Evolutionary conservation across 2,888 invertebrate species (phyloP).

Genomic region (Nysson spinosus): DNA sequence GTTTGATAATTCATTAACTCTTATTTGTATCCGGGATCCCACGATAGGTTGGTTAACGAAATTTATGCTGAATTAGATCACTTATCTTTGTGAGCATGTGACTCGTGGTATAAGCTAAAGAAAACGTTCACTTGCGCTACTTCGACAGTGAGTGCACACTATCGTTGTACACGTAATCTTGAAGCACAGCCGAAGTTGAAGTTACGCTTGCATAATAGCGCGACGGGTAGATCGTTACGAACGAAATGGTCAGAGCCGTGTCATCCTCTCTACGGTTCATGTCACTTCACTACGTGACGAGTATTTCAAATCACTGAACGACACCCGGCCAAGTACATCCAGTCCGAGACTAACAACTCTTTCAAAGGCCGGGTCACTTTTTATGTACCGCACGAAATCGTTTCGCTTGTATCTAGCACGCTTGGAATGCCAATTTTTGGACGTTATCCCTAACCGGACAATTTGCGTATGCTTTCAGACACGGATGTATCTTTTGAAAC

Average conservation of each 20-base stretch:
- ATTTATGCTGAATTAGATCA: slow-evolving; percentile 21
- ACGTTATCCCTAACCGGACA: background rate
- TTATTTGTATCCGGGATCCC: slow-evolving; percentile 37
- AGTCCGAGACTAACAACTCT: slow-evolving; percentile 32
- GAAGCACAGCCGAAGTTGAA: slow-evolving; percentile 39
- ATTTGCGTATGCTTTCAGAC: background rate
- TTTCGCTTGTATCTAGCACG: background rate
- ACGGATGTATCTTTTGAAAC: background rate
- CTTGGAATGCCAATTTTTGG: background rate
- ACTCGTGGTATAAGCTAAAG: slow-evolving; percentile 1
- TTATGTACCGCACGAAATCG: slow-evolving; percentile 4
- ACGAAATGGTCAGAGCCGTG: slow-evolving; percentile 45
- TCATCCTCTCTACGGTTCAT: slow-evolving; percentile 57
- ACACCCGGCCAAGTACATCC: slow-evolving; percentile 17
- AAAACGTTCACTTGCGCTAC: slow-evolving; percentile 18
- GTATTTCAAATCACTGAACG: slow-evolving; percentile 45
- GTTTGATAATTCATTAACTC: slow-evolving; percentile 28
- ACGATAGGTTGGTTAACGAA: slow-evolving; percentile 31
- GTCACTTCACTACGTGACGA: slow-evolving; percentile 63
- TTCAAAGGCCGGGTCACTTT: slow-evolving; percentile 42
- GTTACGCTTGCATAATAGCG: slow-evolving; percentile 54
- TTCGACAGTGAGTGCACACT: slow-evolving; percentile 5
- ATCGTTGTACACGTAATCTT: slow-evolving; percentile 35
- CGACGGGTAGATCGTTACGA: slow-evolving; percentile 49
- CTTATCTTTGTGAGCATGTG: slow-evolving; percentile 14